Base-by-base conservation (phyloP, 2,797 vertebrate species). In the Delichon dasypus region DNA sequence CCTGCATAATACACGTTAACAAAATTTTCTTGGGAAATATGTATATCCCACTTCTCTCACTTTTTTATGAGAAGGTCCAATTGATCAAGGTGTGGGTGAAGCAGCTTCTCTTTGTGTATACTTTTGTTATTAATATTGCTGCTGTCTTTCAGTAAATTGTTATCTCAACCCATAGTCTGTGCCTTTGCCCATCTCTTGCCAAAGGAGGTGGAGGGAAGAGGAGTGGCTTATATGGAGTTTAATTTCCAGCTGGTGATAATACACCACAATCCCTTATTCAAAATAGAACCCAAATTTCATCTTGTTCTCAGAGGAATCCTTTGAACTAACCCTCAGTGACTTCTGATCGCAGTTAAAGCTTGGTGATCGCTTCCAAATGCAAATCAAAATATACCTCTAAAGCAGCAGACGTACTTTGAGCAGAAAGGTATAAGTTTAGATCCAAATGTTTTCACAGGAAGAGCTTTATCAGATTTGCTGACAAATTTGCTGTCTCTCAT, bases 381-480 rank as follows among this genome's bases (percentile, higher is more conserved):
- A 91, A 86, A 85, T 80, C 61, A 92, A 94, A 96, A 64, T 9
- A 12, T 53, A 64, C 16, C 77, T 67, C 68, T 71, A 51, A 82
- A 61, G 53, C 50, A 60, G 70, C 3, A 9, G 58, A 68, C 17
- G 18, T 67, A 57, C 51, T 89, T 78, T 32, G 44, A 90, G 58
- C 34, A 81, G 47, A 87, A 75, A 81, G 21, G 18, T 53, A 82
- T 51, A 90, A 58, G 88, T 84, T 93, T 84, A 94, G 50, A 86
- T 32, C 36, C 32, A 95, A 83, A 85, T 78, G 34, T 66, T 89
- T 91, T 82, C 62, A 87, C 68, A 74, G 60, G 14, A 79, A 20
- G 32, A 51, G 16, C 32, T 85, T 77, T 64, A 27, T 87, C 60
- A 88, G 17, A 71, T 62, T 82, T 93, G 71, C 44, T 85, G 54